Percentiles rank a stretch among this genome's conserved stretches.
Evolutionary conservation across 1,140 invertebrate species (phyloP).

Genomic region (Bombus superbus): DNA sequence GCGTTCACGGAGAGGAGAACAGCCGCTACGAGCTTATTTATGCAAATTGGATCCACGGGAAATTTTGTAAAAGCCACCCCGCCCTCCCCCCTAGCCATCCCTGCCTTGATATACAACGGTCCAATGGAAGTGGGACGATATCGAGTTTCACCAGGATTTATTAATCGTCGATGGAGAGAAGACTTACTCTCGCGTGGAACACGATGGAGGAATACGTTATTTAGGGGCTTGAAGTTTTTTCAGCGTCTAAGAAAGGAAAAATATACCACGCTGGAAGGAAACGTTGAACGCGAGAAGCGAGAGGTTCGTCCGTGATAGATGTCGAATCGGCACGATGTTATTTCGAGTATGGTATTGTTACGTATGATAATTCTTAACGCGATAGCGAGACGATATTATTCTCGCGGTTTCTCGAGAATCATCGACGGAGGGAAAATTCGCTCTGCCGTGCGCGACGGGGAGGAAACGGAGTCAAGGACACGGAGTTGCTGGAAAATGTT

Average conservation of each 20-base stretch:
- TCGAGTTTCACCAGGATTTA: conserved; percentile 17
- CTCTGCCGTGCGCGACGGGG: background rate
- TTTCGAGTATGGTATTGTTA: too few relatives aligned
- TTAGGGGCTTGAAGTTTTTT: background rate
- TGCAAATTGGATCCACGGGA: conserved; percentile 37
- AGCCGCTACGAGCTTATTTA: conserved; percentile 36
- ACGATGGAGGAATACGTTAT: background rate
- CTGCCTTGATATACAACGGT: conserved; percentile 10
- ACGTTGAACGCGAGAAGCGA: too few relatives aligned
- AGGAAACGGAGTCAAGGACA: background rate
- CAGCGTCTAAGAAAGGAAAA: background rate
- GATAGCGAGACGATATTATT: background rate
- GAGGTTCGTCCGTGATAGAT: too few relatives aligned
- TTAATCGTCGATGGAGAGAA: background rate
- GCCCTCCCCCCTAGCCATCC: background rate
- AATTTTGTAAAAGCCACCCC: conserved; percentile 30
- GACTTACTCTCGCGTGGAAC: background rate
- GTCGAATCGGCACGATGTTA: too few relatives aligned
- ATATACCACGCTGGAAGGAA: too few relatives aligned
- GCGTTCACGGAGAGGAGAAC: background rate
- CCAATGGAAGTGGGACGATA: background rate
- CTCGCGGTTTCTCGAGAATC: background rate
- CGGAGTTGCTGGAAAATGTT: background rate
- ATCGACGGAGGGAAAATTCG: background rate
- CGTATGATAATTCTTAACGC: too few relatives aligned